phyloP scores from a whole-genome alignment of 1,140 invertebrate species.

The Bombus terrestris region DNA sequence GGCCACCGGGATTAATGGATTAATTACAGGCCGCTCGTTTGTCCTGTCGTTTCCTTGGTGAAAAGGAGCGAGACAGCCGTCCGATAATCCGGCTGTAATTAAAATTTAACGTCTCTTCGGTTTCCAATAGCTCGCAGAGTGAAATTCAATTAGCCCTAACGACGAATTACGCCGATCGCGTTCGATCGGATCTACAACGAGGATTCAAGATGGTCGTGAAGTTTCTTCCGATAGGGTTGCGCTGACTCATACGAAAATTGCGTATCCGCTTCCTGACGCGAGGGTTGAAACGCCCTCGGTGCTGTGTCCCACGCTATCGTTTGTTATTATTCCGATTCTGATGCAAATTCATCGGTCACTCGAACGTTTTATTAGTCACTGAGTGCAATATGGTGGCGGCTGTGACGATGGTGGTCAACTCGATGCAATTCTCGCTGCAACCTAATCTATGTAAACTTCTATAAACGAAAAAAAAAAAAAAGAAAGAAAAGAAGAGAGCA shows the following conservation, averaged over 20 bases:
- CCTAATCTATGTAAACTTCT: neutral
- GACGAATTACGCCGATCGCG: neutral
- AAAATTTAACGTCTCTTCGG: slow-evolving; percentile 8
- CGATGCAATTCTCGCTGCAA: too few species aligned
- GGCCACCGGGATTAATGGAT: slow-evolving; percentile 1
- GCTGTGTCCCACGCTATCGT: slow-evolving; percentile 14
- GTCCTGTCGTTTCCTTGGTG: neutral
- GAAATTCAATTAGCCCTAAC: slow-evolving; percentile 20
- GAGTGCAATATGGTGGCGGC: neutral
- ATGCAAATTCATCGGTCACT: slow-evolving; percentile 71
- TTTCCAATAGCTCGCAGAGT: neutral
- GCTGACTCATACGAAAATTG: slow-evolving; percentile 72
- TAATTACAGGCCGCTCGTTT: slow-evolving; percentile 16
- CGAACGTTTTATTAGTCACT: slow-evolving; percentile 66
- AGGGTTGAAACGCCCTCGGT: slow-evolving; percentile 54
- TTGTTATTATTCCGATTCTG: slow-evolving; percentile 55
- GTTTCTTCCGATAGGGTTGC: slow-evolving; percentile 30
- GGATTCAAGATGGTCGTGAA: neutral
- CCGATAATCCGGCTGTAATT: slow-evolving; percentile 16
- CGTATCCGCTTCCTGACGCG: slow-evolving; percentile 57
- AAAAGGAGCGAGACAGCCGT: neutral
- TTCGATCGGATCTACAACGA: neutral
- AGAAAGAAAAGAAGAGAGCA: neutral
- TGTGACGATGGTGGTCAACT: slow-evolving; percentile 48
- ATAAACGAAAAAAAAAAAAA: neutral